These are phyloP conservation scores for Pachypeltis micranthus DNA, from an alignment of 1,140 invertebrate species.

Conservation along the genomic window DNA sequence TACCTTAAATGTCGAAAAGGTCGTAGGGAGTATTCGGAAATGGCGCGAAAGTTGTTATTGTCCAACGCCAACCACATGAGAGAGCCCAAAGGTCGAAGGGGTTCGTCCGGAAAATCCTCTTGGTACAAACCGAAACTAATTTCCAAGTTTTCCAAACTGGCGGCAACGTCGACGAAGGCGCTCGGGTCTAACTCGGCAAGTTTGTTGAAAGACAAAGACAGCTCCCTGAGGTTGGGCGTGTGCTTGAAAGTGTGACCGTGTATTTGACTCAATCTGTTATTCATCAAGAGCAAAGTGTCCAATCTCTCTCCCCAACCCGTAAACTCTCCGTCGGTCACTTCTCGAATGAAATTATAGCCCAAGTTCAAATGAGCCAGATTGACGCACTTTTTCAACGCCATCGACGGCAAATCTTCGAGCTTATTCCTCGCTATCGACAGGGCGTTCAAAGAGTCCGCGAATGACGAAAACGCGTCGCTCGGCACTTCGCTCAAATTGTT, in stretches of 20 bases:
- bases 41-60: slow-evolving; percentile 68
- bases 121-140: slow-evolving; percentile 70
- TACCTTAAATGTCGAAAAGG: slow-evolving; percentile 62
- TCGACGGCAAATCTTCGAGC: slow-evolving; percentile 54
- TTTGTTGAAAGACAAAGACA: slow-evolving; percentile 80
- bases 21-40: slow-evolving; percentile 46
- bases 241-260: slow-evolving; percentile 57
- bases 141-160: slow-evolving; percentile 65
- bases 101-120: slow-evolving; percentile 58
- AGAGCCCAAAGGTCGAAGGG: slow-evolving; percentile 50
- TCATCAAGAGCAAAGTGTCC: slow-evolving; percentile 69
- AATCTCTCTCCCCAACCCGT: slow-evolving; percentile 61
- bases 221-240: slow-evolving; percentile 56
- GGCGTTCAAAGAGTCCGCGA: slow-evolving; percentile 51
- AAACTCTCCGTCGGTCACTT: slow-evolving; percentile 61
- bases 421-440: slow-evolving; percentile 69
- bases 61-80: slow-evolving; percentile 76
- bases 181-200: slow-evolving; percentile 60
- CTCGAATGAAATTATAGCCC: slow-evolving; percentile 70
- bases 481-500: slow-evolving; percentile 52
- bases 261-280: slow-evolving; percentile 68
- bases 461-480: slow-evolving; percentile 40
- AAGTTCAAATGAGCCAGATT: slow-evolving; percentile 69
- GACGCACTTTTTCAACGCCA: slow-evolving; percentile 51
- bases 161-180: slow-evolving; percentile 59